phyloP scores from a whole-genome alignment of 2,113 vertebrate species.

The Pavo muticus region DNA sequence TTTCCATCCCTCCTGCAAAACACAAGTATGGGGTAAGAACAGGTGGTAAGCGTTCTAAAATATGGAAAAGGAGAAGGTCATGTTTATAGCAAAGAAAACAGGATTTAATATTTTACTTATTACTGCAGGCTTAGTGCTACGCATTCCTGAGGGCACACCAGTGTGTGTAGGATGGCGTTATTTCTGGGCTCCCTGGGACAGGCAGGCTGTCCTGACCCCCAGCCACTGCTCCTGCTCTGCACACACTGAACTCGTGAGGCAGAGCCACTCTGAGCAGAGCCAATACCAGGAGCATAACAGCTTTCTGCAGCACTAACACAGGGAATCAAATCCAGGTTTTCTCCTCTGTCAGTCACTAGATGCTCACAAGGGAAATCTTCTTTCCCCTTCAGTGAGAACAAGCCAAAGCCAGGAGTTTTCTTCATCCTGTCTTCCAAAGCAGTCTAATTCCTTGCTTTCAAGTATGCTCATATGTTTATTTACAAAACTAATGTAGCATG shows the following conservation, averaged over 20 bases:
- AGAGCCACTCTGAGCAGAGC: no score
- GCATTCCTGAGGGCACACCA: fast-evolving
- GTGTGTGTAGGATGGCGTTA: background rate
- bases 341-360: background rate
- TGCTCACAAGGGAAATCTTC: background rate
- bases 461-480: background rate
- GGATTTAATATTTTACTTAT: background rate
- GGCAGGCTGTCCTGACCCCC: no score
- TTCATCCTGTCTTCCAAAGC: background rate
- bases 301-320: background rate
- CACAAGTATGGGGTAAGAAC: background rate
- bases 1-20: background rate
- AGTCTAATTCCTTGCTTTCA: background rate
- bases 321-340: background rate
- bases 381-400: background rate
- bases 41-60: fast-evolving
- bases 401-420: background rate
- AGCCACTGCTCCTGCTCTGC: background rate
- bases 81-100: no score
- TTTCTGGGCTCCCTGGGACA: background rate
- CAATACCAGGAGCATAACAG: background rate
- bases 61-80: background rate
- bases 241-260: no score
- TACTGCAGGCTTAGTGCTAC: background rate
- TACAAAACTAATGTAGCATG: background rate